phyloP scores from a whole-genome alignment of 64 coral and sea anemone species.

The Catalaphyllia jardinei region DNA sequence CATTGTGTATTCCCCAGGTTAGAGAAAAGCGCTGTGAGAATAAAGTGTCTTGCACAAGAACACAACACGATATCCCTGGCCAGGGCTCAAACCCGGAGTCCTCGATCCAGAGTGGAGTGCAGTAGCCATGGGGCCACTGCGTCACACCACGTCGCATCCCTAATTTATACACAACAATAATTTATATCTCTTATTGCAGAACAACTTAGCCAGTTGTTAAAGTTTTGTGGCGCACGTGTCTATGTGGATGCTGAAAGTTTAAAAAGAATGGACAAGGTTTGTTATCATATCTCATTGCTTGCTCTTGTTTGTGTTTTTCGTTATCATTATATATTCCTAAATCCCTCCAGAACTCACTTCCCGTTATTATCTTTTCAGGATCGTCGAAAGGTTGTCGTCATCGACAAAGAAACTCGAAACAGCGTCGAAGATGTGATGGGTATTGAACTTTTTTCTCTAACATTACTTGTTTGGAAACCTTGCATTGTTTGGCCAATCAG shows the following conservation, averaged over 20 bases:
- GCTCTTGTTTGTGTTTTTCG: not conserved
- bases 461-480: too few relatives aligned
- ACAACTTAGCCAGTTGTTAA: constrained; percentile 33
- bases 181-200: not conserved
- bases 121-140: not conserved
- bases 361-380: not conserved
- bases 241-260: constrained; percentile 1
- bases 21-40: too few relatives aligned
- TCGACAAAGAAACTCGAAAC: constrained; percentile 32
- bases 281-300: not conserved
- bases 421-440: not conserved
- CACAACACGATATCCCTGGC: too few relatives aligned
- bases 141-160: too few relatives aligned
- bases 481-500: too few relatives aligned
- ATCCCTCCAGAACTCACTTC: not conserved
- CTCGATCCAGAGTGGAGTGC: not conserved
- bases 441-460: not conserved
- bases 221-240: constrained; percentile 36
- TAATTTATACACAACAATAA: not conserved
- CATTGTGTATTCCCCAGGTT: too few relatives aligned
- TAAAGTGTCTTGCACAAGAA: too few relatives aligned
- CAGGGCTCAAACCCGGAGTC: too few relatives aligned
- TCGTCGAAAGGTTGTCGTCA: constrained; percentile 8
- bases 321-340: not conserved
- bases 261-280: not conserved